Conservation (phyloP, 1,140 invertebrate genomes). For the Caenorhabditis inopinata region DNA sequence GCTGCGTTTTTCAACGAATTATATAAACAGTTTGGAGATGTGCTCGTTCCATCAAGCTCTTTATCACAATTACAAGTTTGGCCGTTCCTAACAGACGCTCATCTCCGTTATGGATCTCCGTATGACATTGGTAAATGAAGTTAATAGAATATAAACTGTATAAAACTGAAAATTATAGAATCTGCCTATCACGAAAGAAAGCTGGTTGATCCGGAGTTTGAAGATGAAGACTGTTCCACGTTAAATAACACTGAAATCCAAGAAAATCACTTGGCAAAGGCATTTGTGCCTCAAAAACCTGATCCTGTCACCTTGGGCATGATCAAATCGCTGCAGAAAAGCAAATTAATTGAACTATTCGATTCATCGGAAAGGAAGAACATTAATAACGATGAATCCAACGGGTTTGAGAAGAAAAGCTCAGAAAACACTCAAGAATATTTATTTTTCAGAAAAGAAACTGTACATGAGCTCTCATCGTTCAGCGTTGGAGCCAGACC, state of each 20-base stretch:
- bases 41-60: background rate
- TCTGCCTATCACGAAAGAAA: background rate
- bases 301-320: background rate
- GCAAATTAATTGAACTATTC: background rate
- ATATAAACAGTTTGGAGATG: background rate
- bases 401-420: background rate
- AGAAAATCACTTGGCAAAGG: background rate
- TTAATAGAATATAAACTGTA: background rate
- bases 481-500: background rate
- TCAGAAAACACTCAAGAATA: background rate
- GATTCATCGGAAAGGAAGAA: background rate
- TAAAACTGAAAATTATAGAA: background rate
- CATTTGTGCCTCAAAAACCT: too few relatives aligned
- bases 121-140: background rate
- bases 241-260: background rate
- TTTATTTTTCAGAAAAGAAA: background rate
- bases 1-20: background rate
- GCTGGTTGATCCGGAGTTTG: background rate
- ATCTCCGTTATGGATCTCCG: background rate
- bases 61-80: background rate
- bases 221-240: background rate
- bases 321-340: background rate
- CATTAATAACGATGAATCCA: background rate
- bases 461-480: background rate
- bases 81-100: background rate